Percentiles rank a stretch among this genome's conserved stretches.
Evolutionary conservation across 2,888 invertebrate genomes (phyloP).

Genomic region (Synanthedon formicaeformis): DNA sequence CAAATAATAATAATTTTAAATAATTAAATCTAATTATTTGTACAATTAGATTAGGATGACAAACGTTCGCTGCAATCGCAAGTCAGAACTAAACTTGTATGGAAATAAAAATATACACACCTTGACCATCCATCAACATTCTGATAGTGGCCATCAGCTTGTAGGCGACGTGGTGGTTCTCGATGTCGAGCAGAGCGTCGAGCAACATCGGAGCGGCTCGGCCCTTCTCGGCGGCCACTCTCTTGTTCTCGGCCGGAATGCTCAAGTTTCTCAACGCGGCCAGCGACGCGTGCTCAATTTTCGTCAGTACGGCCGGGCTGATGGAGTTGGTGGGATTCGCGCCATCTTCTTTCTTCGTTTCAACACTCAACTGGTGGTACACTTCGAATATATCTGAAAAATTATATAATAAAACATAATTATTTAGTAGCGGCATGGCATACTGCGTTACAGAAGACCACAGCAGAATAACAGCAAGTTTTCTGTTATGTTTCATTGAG

Average conservation of each 20-base stretch:
- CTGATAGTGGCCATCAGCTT: constrained; percentile 87
- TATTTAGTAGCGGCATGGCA: background rate
- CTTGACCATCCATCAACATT: constrained; percentile 88
- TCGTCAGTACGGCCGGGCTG: constrained; percentile 9
- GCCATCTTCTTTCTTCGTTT: background rate
- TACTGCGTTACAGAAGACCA: too few relatives aligned
- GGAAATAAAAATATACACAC: constrained; percentile 33
- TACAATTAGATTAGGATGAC: too few relatives aligned
- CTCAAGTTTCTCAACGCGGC: constrained; percentile 84
- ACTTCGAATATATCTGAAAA: constrained; percentile 46
- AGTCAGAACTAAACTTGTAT: too few relatives aligned
- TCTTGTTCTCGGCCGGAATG: constrained; percentile 81
- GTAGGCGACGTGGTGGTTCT: constrained; percentile 85
- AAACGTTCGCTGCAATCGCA: too few relatives aligned
- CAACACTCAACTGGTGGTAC: constrained; percentile 19
- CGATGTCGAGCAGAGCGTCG: constrained; percentile 75
- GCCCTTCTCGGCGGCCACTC: constrained; percentile 77
- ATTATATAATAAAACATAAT: background rate
- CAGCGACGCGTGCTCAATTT: constrained; percentile 79
- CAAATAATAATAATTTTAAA: too few relatives aligned
- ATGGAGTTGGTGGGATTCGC: background rate
- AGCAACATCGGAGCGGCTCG: constrained; percentile 66
- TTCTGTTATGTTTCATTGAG: too few relatives aligned
- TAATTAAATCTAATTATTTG: too few relatives aligned
- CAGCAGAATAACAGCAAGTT: too few relatives aligned